Base-by-base conservation (phyloP, 2,888 invertebrate genomes). In the Cactoblastis cactorum region DNA sequence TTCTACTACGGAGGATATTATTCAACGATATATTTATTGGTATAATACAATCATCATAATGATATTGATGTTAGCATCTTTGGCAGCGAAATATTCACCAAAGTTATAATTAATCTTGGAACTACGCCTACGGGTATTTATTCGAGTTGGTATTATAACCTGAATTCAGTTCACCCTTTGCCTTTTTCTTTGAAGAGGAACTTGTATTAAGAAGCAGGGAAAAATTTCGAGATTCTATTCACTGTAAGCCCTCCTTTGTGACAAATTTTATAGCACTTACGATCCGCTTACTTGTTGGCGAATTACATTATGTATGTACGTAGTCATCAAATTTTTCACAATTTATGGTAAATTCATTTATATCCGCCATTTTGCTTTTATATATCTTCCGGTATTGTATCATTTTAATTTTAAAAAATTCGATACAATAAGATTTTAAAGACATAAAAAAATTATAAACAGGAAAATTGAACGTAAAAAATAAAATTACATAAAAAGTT, bases 161-260 rank as follows among this genome's bases (percentile, higher is more conserved):
- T 19, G 22, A 53, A 53, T 35, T 52, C 33, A 45, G 34, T 61
- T 57, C 56, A 56, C 61, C 57, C 53, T 63, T 65, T 60, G 51
- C 58, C 52, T 67, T 71, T 65, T 51, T 59, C 61, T 15, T 58
- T 63, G 49, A 63, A 60, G 62, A 61, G 61, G 59, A 51, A 61
- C 56, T 53, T 61, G 64, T 65, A 59, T 71, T 64, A 51, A 53
- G 56, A 50, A 54, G 52, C 47, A 63, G 58, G 52, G 58, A 62
- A 63, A 59, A 58, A 60, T 62, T 59, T 58, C 37, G 43, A 43
- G 32, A 67, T 59, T 64, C 56, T 64, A 66, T 67, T 67, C 59
- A 63, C 63, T 66, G 57, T 57, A 60, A 61, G 32, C 19, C 14
- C 12, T 11, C 28, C 43, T 41, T 41, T 41, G 41, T 41, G 41